Conservation (phyloP, 2,113 vertebrate species). For the Vulpes lagopus region DNA sequence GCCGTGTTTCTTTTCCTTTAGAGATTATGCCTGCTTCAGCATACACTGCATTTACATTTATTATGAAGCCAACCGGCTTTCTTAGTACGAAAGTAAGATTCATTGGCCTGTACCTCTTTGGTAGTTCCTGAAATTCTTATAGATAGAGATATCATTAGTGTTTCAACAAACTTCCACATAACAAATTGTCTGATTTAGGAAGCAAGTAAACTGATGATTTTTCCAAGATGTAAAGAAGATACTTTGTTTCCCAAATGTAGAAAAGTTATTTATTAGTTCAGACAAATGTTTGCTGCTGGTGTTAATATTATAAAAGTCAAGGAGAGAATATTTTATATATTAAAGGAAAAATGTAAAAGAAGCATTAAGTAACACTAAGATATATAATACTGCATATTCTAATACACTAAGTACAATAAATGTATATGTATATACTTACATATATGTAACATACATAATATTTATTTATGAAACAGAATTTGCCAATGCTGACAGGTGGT, state of each 20-base stretch:
- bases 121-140: slow-evolving; percentile 45
- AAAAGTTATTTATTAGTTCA: slow-evolving; percentile 14
- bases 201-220: slow-evolving; percentile 42
- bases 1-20: slow-evolving; percentile 30
- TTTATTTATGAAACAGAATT: slow-evolving; percentile 42
- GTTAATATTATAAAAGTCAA: slow-evolving; percentile 44
- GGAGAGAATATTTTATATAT: slow-evolving; percentile 36
- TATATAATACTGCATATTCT: neutral
- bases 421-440: neutral
- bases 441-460: neutral
- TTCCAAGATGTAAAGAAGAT: neutral
- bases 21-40: slow-evolving; percentile 28
- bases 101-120: neutral
- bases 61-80: slow-evolving; percentile 53
- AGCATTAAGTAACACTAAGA: neutral
- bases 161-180: neutral
- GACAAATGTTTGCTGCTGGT: slow-evolving; percentile 39
- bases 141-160: neutral
- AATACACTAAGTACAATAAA: neutral
- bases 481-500: neutral
- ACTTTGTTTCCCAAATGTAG: neutral
- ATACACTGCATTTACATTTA: slow-evolving; percentile 56
- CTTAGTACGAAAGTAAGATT: slow-evolving; percentile 36
- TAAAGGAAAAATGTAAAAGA: neutral
- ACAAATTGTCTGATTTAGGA: slow-evolving; percentile 31